Evolutionary conservation across 2,113 vertebrate species (phyloP), one percentile per base, ranked within the genome.

Genomic region (Sebastes schlegelii): DNA sequence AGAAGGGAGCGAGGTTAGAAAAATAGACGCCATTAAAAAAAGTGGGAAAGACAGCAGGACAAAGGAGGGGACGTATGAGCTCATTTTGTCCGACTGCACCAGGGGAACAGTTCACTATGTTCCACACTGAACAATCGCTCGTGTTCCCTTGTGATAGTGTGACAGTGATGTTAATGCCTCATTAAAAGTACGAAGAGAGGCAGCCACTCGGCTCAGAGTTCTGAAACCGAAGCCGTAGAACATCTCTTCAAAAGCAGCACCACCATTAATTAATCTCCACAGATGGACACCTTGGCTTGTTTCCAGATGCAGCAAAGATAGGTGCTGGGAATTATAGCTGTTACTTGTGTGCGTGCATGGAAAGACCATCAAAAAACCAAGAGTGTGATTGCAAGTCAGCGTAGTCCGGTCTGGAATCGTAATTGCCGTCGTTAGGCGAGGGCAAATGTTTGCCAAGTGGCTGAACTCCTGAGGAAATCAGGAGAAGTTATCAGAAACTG

Each of bases 161-260:
- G 88, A 92, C 87, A 84, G 87, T 88, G 87, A 90, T 45, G 86
- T 75, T 92, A 90, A 93, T 86, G 86, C 79, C 89, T 92, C 89
- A 89, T 92, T 92, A 93, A 89, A 90, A 90, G 79, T 74, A 79
- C 9, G 68, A 51, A 26, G 68, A 73, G 71, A 80, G 65, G 72
- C 67, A 26, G 78, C 42, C 21, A 86, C 49, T 89, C 77, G 5
- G 61, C 68, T 74, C 78, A 46, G 46, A 80, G 81, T 85, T 89
- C 62, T 82, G 49, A 82, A 84, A 89, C 65, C 12, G 5, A 90
- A 84, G 83, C 79, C 49, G 57, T 8, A 4, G 76, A 87, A 77
- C 51, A 68, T 75, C 67, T 81, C 85, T 77, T 84, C 72, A 85
- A 85, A 91, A 42, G n/a, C 51, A 19, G 58, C 58, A 68, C 77